A percentile compares a stretch with the other conserved stretches of the same genome.
Conservation (phyloP, 2,113 vertebrate genomes). For the Centrocercus urophasianus region DNA sequence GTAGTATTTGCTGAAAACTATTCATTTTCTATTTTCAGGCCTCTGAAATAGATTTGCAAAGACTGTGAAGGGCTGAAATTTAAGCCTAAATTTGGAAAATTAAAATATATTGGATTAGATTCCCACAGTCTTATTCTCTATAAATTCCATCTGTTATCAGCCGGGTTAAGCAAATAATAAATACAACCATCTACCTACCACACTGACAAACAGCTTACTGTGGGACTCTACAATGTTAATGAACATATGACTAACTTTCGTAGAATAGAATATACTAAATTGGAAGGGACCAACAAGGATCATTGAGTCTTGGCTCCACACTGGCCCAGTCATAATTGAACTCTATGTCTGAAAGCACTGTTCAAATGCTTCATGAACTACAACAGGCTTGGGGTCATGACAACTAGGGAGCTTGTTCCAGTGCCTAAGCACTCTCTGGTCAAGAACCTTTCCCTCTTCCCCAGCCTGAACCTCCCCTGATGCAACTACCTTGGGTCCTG, state of each 20-base stretch:
- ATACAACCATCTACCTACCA: background rate
- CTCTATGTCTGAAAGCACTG: background rate
- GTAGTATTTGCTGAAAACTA: background rate
- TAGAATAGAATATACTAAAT: background rate
- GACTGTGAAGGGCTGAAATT: background rate
- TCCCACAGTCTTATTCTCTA: background rate
- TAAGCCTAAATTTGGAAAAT: background rate
- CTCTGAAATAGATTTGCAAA: background rate
- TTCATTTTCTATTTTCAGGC: background rate
- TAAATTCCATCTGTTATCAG: background rate
- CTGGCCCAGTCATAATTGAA: background rate
- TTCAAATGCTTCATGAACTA: background rate
- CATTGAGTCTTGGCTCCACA: background rate
- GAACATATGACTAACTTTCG: background rate
- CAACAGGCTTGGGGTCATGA: background rate
- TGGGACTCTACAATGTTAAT: background rate
- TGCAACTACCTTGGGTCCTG: background rate
- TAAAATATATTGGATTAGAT: background rate
- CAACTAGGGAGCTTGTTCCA: background rate
- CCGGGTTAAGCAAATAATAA: background rate
- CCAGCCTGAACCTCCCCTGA: background rate
- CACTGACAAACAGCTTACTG: background rate
- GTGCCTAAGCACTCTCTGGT: background rate
- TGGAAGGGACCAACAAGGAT: background rate
- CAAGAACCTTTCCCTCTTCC: background rate